Evolutionary conservation across 2,888 invertebrate genomes (phyloP), one percentile per base, ranked within the genome.

Genomic region (Amphipyra tragopoginis): DNA sequence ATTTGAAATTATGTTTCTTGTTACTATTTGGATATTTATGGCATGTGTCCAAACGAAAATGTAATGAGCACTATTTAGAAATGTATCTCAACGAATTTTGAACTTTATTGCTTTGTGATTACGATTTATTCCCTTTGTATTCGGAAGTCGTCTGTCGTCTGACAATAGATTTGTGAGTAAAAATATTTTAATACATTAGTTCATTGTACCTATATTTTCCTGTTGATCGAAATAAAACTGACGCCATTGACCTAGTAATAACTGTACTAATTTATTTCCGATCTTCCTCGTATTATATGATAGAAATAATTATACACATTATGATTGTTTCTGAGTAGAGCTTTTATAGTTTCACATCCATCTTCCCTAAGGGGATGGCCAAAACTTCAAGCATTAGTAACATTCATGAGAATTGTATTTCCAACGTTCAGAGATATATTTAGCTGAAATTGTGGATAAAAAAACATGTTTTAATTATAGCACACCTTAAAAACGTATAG

Each of bases 1-100:
- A 68, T 77, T 61, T 50, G 68, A 72, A 71, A 68, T 61, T 67
- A 60, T 64, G 15, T 65, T 69, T 74, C 64, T 73, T 47, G 68
- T 75, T 71, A 72, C 77, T 68, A 73, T 63, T 76, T 49, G 53
- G 48, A 64, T 76, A 44, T 73, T 62, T 52, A 65, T 85, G 83
- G 84, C 85, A 83, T 74, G 60, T 65, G 54, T 80, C 83, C 84
- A 85, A 85, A 77, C 62, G 52, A 67, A 66, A 64, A 50, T 58
- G 55, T 67, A 59, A 63, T 62, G 53, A 71, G 38, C 14, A 43
- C 50, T 60, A 51, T 71, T 66, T 49, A 54, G 38, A 58, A 55
- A 43, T 15, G 21, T 34, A n/a, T 52, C 36, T 47, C 53, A 57
- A 7, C 13, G 60, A 21, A 80, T 47, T 73, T 60, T 73, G 42